Percentiles rank a stretch among this genome's conserved stretches.
Evolutionary conservation across 2,888 invertebrate genomes (phyloP).

Genomic region (Dorcus parallelipipedus): DNA sequence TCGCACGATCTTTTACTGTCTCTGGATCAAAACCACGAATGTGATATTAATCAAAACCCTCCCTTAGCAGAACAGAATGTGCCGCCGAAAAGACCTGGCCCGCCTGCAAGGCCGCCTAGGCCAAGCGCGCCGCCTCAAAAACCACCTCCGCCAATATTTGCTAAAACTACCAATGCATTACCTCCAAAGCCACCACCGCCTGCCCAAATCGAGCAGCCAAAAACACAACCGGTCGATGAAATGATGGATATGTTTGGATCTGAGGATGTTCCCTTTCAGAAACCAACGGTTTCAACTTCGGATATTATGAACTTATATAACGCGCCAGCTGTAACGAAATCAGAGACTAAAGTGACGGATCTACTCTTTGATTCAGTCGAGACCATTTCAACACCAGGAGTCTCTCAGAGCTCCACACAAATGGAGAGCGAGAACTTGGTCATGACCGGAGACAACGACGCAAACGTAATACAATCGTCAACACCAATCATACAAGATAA

Average conservation of each 20-base stretch:
- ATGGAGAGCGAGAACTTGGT: not conserved
- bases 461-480: not conserved
- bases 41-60: constrained; percentile 50
- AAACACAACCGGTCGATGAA: constrained; percentile 30
- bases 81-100: constrained; percentile 25
- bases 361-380: constrained; percentile 29
- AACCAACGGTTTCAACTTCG: constrained; percentile 46
- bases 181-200: constrained; percentile 41
- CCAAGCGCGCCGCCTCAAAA: constrained; percentile 35
- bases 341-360: constrained; percentile 24
- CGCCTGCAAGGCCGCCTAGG: constrained; percentile 34
- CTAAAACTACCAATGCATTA: constrained; percentile 22
- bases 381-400: constrained; percentile 3
- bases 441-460: not conserved
- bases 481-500: constrained; percentile 29
- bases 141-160: constrained; percentile 31
- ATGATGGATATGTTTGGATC: constrained; percentile 45
- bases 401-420: not conserved
- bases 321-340: constrained; percentile 16
- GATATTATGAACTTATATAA: constrained; percentile 48
- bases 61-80: constrained; percentile 14
- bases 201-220: constrained; percentile 34
- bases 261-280: constrained; percentile 31
- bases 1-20: constrained; percentile 34
- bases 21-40: constrained; percentile 33